Base-by-base conservation (phyloP, 2,888 invertebrate species). In the Athalia rosae region DNA sequence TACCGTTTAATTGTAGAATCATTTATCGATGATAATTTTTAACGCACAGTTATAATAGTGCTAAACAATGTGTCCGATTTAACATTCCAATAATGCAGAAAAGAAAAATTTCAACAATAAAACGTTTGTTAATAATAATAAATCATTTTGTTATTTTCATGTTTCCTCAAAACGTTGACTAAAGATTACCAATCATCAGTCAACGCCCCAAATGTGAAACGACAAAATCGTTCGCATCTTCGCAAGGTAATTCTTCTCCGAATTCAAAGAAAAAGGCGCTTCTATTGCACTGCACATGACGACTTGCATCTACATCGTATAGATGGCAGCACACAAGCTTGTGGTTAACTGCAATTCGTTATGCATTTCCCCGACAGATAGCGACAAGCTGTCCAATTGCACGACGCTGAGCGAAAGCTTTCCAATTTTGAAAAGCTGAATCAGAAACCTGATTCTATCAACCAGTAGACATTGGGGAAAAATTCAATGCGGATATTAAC, bases 81-180 rank as follows among this genome's bases (percentile, higher is more conserved):
- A 84, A 84, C 83, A 83, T 84, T 86, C 83, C 83, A 81, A 80
- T 83, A 83, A 84, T 80, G 81, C 81, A 81, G 78, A 79, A 81
- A 76, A 82, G 73, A 78, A 79, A 47, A 4, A 7, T 78, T 61
- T 67, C 71, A 78, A 76, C 80, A 84, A 84, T 82, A 85, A 83
- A 83, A 79, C 78, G 82, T 83, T 82, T 79, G 63, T 15, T 58
- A 58, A 48, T 74, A 61, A 74, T 74, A n/a, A 74, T 50, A 28
- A 61, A 58, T 7, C 28, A 45, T 47, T 47, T 66, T 47, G 6
- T 1, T 67, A n/a, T 3, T 13, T 47, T n/a, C 9, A 63, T 45
- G 47, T 47, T 45, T 45, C 45, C 28, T 28, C 28, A 28, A 28
- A 28, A n/a, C n/a, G n/a, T n/a, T n/a, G n/a, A n/a, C n/a, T n/a